These are phyloP conservation scores for Tenodera sinensis DNA, from an alignment of 2,888 invertebrate species.

Conservation along the genomic window DNA sequence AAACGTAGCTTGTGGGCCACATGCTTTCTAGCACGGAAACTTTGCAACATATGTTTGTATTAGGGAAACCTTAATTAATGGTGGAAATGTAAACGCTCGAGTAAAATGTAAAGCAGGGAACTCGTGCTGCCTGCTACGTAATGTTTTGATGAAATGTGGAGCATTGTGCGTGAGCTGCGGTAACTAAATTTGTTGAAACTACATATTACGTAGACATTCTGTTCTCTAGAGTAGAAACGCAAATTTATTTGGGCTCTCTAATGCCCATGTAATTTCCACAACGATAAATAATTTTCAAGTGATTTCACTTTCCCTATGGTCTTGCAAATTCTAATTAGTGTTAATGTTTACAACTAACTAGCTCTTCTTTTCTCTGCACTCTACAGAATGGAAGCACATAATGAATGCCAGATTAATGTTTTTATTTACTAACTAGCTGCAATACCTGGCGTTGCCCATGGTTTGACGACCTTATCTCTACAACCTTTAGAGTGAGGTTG, in stretches of 20 bases:
- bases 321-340: too few species aligned
- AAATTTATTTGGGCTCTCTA: background rate
- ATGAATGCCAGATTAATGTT: too few species aligned
- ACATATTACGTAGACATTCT: background rate
- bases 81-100: background rate
- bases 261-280: too few species aligned
- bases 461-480: too few species aligned
- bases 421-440: too few species aligned
- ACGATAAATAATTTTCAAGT: too few species aligned
- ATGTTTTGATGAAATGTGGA: background rate
- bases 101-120: background rate
- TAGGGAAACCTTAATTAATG: background rate
- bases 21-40: background rate
- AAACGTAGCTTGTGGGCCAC: background rate
- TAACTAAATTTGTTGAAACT: background rate
- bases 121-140: background rate
- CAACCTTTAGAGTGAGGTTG: too few species aligned
- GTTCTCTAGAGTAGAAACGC: background rate
- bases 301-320: too few species aligned
- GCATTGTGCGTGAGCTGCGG: background rate
- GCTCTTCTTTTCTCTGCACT: too few species aligned
- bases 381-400: too few species aligned
- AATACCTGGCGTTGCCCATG: too few species aligned
- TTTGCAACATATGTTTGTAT: background rate
- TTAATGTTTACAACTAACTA: too few species aligned